phyloP scores from a whole-genome alignment of 2,888 invertebrate genomes.

The Drosophila stalkeri region DNA sequence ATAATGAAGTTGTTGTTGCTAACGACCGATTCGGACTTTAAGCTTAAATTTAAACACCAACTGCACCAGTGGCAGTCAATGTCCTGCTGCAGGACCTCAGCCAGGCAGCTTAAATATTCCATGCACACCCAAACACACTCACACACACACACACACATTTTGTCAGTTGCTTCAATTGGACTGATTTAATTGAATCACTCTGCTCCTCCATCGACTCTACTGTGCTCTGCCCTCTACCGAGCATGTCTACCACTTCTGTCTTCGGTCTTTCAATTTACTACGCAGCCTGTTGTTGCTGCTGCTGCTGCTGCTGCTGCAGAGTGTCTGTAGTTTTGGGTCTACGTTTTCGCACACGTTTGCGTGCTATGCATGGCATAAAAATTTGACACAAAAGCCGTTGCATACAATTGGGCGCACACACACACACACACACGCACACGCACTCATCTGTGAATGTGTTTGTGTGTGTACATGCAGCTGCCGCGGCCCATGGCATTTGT shows the following conservation, averaged over 20 bases:
- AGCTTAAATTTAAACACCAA: slow-evolving; percentile 68
- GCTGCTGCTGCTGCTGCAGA: slow-evolving; percentile 37
- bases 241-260: slow-evolving; percentile 55
- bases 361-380: slow-evolving; percentile 77
- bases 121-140: slow-evolving; percentile 61
- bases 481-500: slow-evolving; percentile 28
- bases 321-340: slow-evolving; percentile 69
- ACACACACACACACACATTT: slow-evolving; percentile 55
- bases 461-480: slow-evolving; percentile 7
- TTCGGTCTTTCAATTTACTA: slow-evolving; percentile 76
- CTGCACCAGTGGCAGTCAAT: slow-evolving; percentile 38
- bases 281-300: slow-evolving; percentile 28
- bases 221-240: slow-evolving; percentile 3
- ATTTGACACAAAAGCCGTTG: slow-evolving; percentile 78
- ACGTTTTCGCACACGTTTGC: slow-evolving; percentile 75
- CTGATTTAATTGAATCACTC: slow-evolving; percentile 85
- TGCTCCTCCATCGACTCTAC: slow-evolving; percentile 55
- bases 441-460: neutral
- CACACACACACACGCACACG: slow-evolving; percentile 4
- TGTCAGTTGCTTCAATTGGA: slow-evolving; percentile 82
- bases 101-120: slow-evolving; percentile 74
- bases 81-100: slow-evolving; percentile 23
- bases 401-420: slow-evolving; percentile 66
- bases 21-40: slow-evolving; percentile 51
- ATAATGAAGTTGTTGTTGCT: slow-evolving; percentile 66